Base-by-base conservation (phyloP, 2,113 vertebrate species). In the Patagioenas fasciata region DNA sequence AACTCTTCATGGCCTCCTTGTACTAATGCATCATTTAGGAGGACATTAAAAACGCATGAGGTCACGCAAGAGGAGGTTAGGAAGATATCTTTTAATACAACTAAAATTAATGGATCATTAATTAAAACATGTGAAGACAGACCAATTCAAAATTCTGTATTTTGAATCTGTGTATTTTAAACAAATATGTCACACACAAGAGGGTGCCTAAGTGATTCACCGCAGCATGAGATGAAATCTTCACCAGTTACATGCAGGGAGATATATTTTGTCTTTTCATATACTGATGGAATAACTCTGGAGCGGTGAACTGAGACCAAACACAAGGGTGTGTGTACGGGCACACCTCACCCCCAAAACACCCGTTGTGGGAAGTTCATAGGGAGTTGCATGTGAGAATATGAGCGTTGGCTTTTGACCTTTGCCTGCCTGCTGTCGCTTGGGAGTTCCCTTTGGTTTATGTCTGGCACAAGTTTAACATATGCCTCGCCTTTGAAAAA, bases 1-100 rank as follows among this genome's bases (percentile, higher is more conserved):
- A 97, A 93, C 85, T 93, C 40, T 84, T 78, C 13, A 15, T 94
- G 91, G 25, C 83, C 83, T 94, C 36, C 23, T 91, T 89, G 61
- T 92, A 69, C 80, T 87, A 84, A 84, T 79, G 36, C 53, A 81
- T 93, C 73, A 89, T 81, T 79, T 82, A 85, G 50, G 56, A 94
- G 48, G 44, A 64, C 70, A 67, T 94, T 71, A 91, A 93, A 94
- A 96, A 75, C 42, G 51, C 58, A 77, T 60, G 65, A 89, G 40
- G 61, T 72, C 50, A 40, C n/a, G 58, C 38, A 86, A 85, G n/a
- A 80, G 31, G 69, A 81, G 53, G 40, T 92, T 88, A 79, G 28
- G 31, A 90, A 72, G 60, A 70, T 25, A 13, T 53, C 69, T 93
- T 94, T 70, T 71, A 62, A 74, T 80, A 48, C 44, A 80, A 92